A percentile compares a stretch with the other conserved stretches of the same genome.
phyloP scores from a whole-genome alignment of 2,888 invertebrate genomes.

The Eudemis profundana region DNA sequence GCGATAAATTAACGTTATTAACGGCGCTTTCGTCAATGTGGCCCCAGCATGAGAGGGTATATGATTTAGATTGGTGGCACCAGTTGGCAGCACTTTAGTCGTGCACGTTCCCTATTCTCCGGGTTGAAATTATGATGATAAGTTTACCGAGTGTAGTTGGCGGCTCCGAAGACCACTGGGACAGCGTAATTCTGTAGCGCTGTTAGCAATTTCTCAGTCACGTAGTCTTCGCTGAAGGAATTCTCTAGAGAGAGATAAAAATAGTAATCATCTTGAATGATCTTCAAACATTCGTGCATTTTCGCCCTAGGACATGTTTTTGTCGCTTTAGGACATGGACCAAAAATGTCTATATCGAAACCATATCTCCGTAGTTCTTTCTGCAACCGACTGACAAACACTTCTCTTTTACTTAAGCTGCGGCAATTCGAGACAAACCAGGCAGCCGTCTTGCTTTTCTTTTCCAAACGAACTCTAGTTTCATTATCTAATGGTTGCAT shows the following conservation, averaged over 20 bases:
- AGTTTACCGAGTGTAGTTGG: slow-evolving; percentile 46
- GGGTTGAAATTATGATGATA: too few species aligned
- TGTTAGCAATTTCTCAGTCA: slow-evolving; percentile 44
- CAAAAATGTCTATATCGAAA: slow-evolving; percentile 60
- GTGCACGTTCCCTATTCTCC: too few species aligned
- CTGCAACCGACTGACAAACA: slow-evolving; percentile 52
- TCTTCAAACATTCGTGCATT: slow-evolving; percentile 45
- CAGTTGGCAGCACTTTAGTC: too few species aligned
- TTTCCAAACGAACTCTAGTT: slow-evolving; percentile 53
- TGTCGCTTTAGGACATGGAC: slow-evolving; percentile 56
- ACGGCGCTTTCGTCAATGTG: too few species aligned
- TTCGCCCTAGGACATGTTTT: slow-evolving; percentile 51
- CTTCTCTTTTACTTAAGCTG: slow-evolving; percentile 53
- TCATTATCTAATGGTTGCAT: slow-evolving; percentile 56
- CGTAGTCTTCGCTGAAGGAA: slow-evolving; percentile 43
- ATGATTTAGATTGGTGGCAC: too few species aligned
- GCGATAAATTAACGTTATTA: too few species aligned
- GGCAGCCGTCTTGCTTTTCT: slow-evolving; percentile 62
- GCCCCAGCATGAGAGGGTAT: too few species aligned
- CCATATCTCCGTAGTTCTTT: slow-evolving; percentile 52
- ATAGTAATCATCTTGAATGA: slow-evolving; percentile 55
- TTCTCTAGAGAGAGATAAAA: slow-evolving; percentile 69
- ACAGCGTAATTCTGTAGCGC: slow-evolving; percentile 42
- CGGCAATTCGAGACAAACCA: slow-evolving; percentile 68
- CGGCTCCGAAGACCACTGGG: slow-evolving; percentile 45